A percentile compares a stretch with the other conserved stretches of the same genome.
These are phyloP conservation scores for Carpatolechia fugitivella DNA, from an alignment of 2,888 invertebrate species.

Conservation along the genomic window DNA sequence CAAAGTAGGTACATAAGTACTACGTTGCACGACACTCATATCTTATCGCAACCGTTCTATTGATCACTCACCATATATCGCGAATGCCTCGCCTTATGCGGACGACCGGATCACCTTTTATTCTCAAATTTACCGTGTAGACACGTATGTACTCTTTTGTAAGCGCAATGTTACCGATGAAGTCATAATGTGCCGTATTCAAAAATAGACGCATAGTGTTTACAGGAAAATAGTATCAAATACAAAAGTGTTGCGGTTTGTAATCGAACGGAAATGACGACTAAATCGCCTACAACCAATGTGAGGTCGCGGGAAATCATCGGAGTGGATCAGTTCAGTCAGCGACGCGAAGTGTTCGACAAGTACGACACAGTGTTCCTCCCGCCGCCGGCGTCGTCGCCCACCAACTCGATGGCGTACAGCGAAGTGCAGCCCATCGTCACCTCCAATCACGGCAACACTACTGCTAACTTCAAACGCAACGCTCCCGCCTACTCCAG, in stretches of 20 bases:
- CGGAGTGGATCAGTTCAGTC: slow-evolving; percentile 73
- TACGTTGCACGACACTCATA: slow-evolving; percentile 59
- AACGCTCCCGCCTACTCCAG: slow-evolving; percentile 67
- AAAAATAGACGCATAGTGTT: slow-evolving; percentile 73
- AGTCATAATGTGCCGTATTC: slow-evolving; percentile 74
- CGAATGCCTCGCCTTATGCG: slow-evolving; percentile 70
- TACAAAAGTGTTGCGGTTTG: slow-evolving; percentile 75
- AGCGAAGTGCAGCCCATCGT: slow-evolving; percentile 58
- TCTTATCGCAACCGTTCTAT: slow-evolving; percentile 74
- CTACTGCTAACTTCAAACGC: slow-evolving; percentile 68
- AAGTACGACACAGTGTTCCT: slow-evolving; percentile 73
- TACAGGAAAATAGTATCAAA: slow-evolving; percentile 76
- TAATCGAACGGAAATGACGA: slow-evolving; percentile 75
- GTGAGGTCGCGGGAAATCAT: slow-evolving; percentile 74
- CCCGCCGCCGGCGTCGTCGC: slow-evolving; percentile 61
- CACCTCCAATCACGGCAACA: slow-evolving; percentile 70
- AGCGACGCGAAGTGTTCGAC: slow-evolving; percentile 74
- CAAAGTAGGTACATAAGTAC: slow-evolving; percentile 54
- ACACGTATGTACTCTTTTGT: slow-evolving; percentile 62
- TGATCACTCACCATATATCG: slow-evolving; percentile 75
- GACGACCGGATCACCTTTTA: slow-evolving; percentile 69
- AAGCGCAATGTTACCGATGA: slow-evolving; percentile 73
- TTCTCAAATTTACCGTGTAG: slow-evolving; percentile 69
- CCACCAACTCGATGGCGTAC: slow-evolving; percentile 42
- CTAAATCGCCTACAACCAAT: slow-evolving; percentile 72